phyloP scores from a whole-genome alignment of 1,140 invertebrate genomes.

The Chironomus tepperi region DNA sequence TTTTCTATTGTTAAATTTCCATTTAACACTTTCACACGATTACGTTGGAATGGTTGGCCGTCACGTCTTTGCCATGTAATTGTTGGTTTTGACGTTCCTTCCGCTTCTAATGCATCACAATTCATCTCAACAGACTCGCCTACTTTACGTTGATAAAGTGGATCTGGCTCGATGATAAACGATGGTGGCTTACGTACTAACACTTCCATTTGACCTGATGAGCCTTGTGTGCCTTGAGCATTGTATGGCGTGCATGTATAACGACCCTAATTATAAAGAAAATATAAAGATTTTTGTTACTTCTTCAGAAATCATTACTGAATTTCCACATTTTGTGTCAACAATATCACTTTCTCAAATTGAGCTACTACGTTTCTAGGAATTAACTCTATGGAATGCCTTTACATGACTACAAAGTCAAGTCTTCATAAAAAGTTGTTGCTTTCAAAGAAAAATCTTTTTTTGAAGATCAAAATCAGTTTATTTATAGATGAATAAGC shows the following conservation, averaged over 20 bases:
- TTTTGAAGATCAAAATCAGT: too few species aligned
- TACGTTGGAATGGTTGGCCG: slow-evolving; percentile 67
- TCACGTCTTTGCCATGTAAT: slow-evolving; percentile 87
- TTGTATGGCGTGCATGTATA: slow-evolving; percentile 96
- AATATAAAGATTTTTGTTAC: background rate
- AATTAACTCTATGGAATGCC: too few species aligned
- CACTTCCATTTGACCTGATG: slow-evolving; percentile 91
- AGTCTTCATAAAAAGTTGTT: background rate
- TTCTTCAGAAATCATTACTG: background rate
- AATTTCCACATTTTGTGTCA: background rate
- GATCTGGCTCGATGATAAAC: slow-evolving; percentile 74
- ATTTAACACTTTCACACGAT: slow-evolving; percentile 61
- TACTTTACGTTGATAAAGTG: slow-evolving; percentile 78
- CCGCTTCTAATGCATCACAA: slow-evolving; percentile 81
- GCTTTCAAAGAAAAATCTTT: background rate
- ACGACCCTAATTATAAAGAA: slow-evolving; percentile 42
- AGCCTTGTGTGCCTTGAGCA: slow-evolving; percentile 82
- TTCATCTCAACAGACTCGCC: slow-evolving; percentile 87
- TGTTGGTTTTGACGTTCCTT: slow-evolving; percentile 81
- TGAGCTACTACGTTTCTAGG: too few species aligned
- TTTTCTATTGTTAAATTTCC: slow-evolving; percentile 89
- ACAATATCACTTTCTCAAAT: too few species aligned
- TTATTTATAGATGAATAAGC: too few species aligned
- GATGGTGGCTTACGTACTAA: slow-evolving; percentile 83
- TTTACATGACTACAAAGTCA: too few species aligned